phyloP scores from a whole-genome alignment of 2,113 vertebrate genomes.

The Urocynchramus pylzowi region DNA sequence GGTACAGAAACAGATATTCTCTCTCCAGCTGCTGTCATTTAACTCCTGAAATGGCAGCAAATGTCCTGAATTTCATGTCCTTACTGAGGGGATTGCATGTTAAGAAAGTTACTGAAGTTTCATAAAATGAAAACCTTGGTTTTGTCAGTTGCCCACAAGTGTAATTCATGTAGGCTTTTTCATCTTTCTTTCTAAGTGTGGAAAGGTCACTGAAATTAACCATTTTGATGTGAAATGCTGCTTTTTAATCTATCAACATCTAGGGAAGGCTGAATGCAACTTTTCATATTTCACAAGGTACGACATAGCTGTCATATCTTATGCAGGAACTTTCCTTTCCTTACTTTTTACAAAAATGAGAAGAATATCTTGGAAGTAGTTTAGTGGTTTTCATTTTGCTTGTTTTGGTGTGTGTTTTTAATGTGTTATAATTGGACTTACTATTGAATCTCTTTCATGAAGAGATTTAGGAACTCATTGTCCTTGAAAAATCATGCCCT shows the following conservation, averaged over 20 bases:
- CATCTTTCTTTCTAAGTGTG: background rate
- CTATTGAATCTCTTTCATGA: background rate
- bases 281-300: background rate
- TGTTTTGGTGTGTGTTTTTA: background rate
- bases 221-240: background rate
- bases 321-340: background rate
- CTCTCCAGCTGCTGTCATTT: background rate
- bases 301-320: background rate
- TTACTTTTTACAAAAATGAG: background rate
- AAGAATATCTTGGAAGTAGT: background rate
- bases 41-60: background rate
- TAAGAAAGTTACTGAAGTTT: background rate
- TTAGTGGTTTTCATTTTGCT: background rate
- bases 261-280: background rate
- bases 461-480: background rate
- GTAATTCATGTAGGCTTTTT: background rate
- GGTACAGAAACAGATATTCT: background rate
- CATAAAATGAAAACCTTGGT: background rate
- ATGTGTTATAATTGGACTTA: background rate
- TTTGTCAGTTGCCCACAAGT: background rate
- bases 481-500: background rate
- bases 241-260: background rate
- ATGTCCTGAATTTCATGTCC: background rate
- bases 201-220: constrained; percentile 13
- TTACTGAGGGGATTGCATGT: background rate